Evolutionary conservation across 1,140 invertebrate genomes (phyloP).

Genomic region (Sycophaga agraensis): DNA sequence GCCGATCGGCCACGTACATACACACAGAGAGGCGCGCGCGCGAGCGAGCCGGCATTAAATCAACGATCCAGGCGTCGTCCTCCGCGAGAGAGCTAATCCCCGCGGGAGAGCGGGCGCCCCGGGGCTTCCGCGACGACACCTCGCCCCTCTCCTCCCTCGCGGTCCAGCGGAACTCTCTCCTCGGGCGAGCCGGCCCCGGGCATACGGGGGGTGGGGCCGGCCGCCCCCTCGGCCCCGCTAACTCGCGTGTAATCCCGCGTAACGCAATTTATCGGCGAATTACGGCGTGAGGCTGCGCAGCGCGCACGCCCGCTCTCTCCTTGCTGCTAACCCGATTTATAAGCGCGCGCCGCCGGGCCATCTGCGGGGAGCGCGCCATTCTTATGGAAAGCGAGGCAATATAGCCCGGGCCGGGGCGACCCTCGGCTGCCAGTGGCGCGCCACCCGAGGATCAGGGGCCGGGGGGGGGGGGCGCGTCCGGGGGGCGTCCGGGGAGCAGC

Average conservation of each 20-base stretch:
- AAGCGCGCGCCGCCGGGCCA: conserved; percentile 5
- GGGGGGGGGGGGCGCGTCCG: no score
- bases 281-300: not conserved
- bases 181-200: no score
- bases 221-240: not conserved
- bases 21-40: no score
- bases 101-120: not conserved
- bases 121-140: no score
- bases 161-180: no score
- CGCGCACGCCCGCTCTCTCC: not conserved
- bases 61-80: no score
- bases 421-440: not conserved
- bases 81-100: not conserved
- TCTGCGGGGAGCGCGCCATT: conserved; percentile 11
- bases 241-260: conserved; percentile 14
- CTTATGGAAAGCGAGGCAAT: not conserved
- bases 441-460: no score
- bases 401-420: not conserved
- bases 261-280: conserved; percentile 29
- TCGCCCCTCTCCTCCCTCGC: no score
- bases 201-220: not conserved
- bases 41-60: no score
- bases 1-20: no score
- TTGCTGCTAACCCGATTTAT: not conserved
- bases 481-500: no score